Evolutionary conservation across 2,888 invertebrate genomes (phyloP), one percentile per base, ranked within the genome.

Genomic region (Pseudococcus jackbeardsleyi): DNA sequence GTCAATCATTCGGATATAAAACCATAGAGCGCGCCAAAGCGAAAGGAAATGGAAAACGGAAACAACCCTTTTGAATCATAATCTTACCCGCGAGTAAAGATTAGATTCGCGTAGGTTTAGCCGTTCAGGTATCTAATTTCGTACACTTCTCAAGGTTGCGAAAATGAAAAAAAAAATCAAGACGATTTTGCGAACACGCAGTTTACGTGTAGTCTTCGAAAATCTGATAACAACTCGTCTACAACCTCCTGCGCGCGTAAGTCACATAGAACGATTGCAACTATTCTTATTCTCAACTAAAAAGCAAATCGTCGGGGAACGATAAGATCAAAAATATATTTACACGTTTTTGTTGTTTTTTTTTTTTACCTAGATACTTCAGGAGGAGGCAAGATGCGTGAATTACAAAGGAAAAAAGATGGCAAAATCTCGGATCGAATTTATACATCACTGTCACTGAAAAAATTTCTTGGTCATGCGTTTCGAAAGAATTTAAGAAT

Each of bases 221-320:
- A 82, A 82, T 82, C 79, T 42, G 79, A 82, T 82, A 82, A 82
- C 77, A 82, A 82, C 79, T 22, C 19, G 79, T n/a, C 79, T 22
- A 64, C 64, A 64, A 64, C 64, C 64, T 22, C 64, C 64, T 9
- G 64, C 64, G 22, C 64, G 64, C 64, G 17, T 77, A 42, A 77
- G 77, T 77, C 39, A 42, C 77, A 77, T 39, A 39, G 3, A 19
- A 77, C 19, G 17, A 8, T 77, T 33, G 39, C 39, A 39, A 11
- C 64, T 22, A 64, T 64, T 64, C 64, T 64, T 12, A 64, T 64
- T 22, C 64, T 64, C 64, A 64, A 64, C 64, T 64, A 64, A 64
- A 64, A 77, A 77, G 77, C 33, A 77, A 77, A 77, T 42, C 77
- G 77, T 19, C 39, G 17, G 15, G 77, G 39, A 8, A n/a, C 77